These are phyloP conservation scores for Hafferia zeledoni DNA, from an alignment of 2,797 vertebrate genomes.

Conservation along the genomic window DNA sequence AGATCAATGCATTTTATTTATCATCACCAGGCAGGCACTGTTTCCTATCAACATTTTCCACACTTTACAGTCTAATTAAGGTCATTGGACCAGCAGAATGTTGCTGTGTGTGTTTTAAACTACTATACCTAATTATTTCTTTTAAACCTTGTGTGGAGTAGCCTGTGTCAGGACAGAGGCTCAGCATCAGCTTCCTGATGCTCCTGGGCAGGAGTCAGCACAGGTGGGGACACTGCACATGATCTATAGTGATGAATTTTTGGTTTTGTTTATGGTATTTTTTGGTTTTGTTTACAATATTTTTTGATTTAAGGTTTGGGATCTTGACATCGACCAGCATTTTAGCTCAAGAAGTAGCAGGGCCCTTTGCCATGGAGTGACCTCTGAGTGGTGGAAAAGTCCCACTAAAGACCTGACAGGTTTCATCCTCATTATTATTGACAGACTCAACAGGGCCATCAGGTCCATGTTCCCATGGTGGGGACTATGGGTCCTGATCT, in stretches of 20 bases:
- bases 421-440: background rate
- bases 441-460: no score
- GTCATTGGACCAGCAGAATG: conserved; percentile 1
- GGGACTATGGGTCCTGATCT: background rate
- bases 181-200: background rate
- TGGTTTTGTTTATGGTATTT: no score
- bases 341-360: background rate
- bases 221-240: accelerated
- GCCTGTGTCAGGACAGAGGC: background rate
- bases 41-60: conserved; percentile 39
- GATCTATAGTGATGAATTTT: background rate
- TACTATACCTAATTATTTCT: background rate
- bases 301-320: background rate
- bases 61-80: conserved; percentile 64
- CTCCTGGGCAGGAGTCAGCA: background rate
- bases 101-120: conserved; percentile 18
- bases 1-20: conserved; percentile 58
- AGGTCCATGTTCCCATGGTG: accelerated
- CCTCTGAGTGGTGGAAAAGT: background rate
- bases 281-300: background rate
- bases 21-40: conserved; percentile 22
- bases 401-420: background rate
- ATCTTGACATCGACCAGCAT: background rate
- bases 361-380: background rate
- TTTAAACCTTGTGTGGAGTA: background rate